Percentiles rank a stretch among this genome's conserved stretches.
Conservation (phyloP, 2,888 invertebrate species). For the Coleophora deauratella region DNA sequence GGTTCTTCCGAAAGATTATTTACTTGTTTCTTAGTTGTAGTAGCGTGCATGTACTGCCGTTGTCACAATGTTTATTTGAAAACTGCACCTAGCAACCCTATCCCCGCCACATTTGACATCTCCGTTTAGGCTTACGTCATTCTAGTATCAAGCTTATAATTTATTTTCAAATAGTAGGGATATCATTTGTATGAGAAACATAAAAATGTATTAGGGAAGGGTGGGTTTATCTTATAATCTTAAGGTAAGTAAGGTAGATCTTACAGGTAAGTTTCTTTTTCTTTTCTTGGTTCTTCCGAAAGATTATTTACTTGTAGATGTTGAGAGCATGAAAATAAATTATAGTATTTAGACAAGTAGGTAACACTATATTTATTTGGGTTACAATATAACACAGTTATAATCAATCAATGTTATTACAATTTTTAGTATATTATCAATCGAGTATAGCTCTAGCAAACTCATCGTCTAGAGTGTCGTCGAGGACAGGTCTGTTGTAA, state of each 20-base stretch:
- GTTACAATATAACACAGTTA: neutral
- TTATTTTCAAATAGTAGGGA: neutral
- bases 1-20: neutral
- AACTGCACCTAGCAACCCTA: too few species aligned
- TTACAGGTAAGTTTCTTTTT: neutral
- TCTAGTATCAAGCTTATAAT: neutral
- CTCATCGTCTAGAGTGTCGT: neutral
- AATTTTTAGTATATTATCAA: neutral
- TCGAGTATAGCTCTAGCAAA: neutral
- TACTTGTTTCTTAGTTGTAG: neutral
- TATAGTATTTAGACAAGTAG: neutral
- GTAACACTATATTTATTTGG: too few species aligned
- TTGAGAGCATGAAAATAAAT: neutral
- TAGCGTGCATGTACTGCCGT: neutral
- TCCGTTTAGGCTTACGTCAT: neutral
- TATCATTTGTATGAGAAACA: neutral
- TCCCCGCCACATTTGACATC: too few species aligned
- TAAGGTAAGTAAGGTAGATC: neutral
- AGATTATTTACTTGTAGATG: neutral
- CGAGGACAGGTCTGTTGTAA: conserved; percentile 3
- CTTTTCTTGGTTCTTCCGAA: neutral
- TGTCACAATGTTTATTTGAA: neutral
- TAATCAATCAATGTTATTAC: neutral
- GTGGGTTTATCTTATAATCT: neutral
- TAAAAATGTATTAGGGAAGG: neutral